phyloP scores from a whole-genome alignment of 35 echinoderm and acorn worm species.

The Apostichopus japonicus region DNA sequence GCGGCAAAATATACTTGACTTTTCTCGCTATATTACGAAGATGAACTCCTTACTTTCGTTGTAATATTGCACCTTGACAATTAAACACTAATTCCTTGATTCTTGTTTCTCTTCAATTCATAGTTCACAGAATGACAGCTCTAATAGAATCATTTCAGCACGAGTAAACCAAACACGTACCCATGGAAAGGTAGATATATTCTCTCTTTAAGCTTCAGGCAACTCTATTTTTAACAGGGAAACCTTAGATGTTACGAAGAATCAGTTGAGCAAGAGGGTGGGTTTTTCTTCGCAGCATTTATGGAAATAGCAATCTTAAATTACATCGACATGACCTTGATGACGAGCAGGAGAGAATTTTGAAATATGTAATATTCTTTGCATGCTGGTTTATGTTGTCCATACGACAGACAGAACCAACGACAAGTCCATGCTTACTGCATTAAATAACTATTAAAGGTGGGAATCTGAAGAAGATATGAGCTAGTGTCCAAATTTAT shows the following conservation, averaged over 20 bases:
- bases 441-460: too few species aligned
- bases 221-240: not conserved
- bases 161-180: not conserved
- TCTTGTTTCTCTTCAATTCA: not conserved
- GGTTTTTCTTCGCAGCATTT: slow-evolving; percentile 4
- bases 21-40: too few species aligned
- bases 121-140: not conserved
- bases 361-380: not conserved
- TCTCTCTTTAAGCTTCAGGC: not conserved
- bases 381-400: too few species aligned
- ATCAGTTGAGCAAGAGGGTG: not conserved
- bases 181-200: not conserved
- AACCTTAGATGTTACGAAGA: not conserved
- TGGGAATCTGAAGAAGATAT: too few species aligned
- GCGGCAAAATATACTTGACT: too few species aligned
- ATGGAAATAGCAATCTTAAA: slow-evolving; percentile 30
- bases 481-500: too few species aligned
- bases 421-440: too few species aligned
- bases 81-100: not conserved
- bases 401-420: too few species aligned
- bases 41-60: too few species aligned
- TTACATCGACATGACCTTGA: slow-evolving; percentile 13
- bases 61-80: too few species aligned
- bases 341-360: not conserved
- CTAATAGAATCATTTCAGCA: not conserved